Evolutionary conservation across 2,888 invertebrate genomes (phyloP), one percentile per base, ranked within the genome.

Genomic region (Cyaniris semiargus): DNA sequence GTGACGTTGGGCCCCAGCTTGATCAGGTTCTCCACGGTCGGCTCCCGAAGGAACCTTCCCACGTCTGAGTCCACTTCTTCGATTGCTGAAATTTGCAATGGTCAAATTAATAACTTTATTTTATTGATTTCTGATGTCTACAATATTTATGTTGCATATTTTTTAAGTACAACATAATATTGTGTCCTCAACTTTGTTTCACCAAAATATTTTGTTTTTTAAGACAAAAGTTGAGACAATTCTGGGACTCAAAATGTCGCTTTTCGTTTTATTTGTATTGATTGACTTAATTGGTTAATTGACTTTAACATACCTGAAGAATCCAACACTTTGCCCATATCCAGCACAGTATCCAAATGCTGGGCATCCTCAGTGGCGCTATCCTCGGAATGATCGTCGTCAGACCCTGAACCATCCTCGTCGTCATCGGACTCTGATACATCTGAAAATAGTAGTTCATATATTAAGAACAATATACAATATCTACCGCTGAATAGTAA

Each of bases 401-500:
- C 86, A 0, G 86, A 86, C 10, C 87, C 86, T 0, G 85, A 86
- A 0, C 83, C 83, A 0, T 80, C 80, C 1, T 82, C 83, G 21
- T 85, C 87, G 53, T 86, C 88, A 53, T 86, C 87, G 1, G 89
- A 91, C 4, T 93, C 92, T 4, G 91, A 89, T 18, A 90, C 91
- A 3, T 86, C 91, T 91, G 83, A 0, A 80, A 78, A 60, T 15
- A 70, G 15, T 58, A 70, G 7, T 38, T 38, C 21, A 70, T 2
- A 70, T 60, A 60, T 72, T 1, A 48, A n/a, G n/a, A n/a, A n/a
- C n/a, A n/a, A n/a, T n/a, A n/a, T n/a, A n/a, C n/a, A n/a, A n/a
- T n/a, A n/a, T n/a, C n/a, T n/a, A n/a, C n/a, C n/a, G n/a, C n/a
- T n/a, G n/a, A n/a, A n/a, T n/a, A n/a, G n/a, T n/a, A n/a, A n/a